Conservation (phyloP, 2,113 vertebrate genomes). For the Eonycteris spelaea region DNA sequence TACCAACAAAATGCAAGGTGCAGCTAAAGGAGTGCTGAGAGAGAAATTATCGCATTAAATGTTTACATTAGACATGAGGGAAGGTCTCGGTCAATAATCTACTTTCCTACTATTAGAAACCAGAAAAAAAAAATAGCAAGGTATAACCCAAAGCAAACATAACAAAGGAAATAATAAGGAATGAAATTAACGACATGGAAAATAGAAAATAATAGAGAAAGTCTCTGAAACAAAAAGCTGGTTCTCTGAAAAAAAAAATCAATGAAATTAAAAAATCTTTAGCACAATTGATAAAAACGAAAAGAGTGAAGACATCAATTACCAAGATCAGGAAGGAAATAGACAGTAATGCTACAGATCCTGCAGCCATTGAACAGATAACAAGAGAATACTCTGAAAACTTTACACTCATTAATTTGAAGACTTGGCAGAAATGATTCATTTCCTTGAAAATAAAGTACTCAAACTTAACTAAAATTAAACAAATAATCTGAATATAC, state of each 20-base stretch:
- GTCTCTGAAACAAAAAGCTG: not conserved
- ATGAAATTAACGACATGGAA: not conserved
- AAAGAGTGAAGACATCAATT: not conserved
- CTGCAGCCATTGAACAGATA: not conserved
- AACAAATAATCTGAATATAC: not conserved
- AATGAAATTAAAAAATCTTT: not conserved
- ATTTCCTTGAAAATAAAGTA: not conserved
- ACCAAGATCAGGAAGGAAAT: not conserved
- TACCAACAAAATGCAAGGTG: not conserved
- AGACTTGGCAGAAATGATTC: not conserved
- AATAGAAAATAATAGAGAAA: not conserved
- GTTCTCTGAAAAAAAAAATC: not conserved
- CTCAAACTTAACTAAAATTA: not conserved
- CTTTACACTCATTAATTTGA: not conserved
- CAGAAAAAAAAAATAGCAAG: not conserved
- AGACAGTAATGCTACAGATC: not conserved
- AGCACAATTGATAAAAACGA: not conserved
- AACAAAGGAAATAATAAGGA: not conserved
- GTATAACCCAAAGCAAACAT: not conserved
- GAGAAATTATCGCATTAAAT: not conserved
- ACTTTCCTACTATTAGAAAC: not conserved
- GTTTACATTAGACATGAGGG: not conserved
- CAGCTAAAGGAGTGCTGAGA: not conserved
- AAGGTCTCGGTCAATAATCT: not conserved
- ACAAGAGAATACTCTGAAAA: not conserved